A percentile compares a stretch with the other conserved stretches of the same genome.
phyloP scores from a whole-genome alignment of 1,140 invertebrate genomes.

The Drosophila ohnishii region DNA sequence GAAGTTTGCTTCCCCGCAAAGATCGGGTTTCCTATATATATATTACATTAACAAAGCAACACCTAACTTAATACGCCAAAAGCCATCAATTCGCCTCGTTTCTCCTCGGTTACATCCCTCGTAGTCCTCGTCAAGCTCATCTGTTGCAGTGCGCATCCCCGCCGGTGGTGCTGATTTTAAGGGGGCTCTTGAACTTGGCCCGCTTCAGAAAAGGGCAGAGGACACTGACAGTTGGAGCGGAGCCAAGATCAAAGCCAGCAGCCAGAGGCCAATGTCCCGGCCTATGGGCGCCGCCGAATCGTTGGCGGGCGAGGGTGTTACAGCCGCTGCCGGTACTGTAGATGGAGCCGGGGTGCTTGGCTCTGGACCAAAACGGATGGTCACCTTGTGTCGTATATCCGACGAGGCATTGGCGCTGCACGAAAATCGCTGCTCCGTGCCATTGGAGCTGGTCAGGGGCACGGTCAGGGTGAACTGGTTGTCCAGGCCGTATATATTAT shows the following conservation, averaged over 20 bases:
- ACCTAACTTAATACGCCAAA: constrained; percentile 63
- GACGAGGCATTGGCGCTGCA: constrained; percentile 36
- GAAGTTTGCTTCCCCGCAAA: constrained; percentile 26
- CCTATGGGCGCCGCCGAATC: constrained; percentile 5
- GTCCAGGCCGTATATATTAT: constrained; percentile 48
- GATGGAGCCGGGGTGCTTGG: constrained; percentile 34
- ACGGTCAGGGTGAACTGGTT: constrained; percentile 43
- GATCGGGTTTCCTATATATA: constrained; percentile 31
- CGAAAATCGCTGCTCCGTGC: constrained; percentile 44
- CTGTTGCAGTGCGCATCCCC: constrained; percentile 54
- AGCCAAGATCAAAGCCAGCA: constrained; percentile 30
- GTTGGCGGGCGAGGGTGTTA: background rate
- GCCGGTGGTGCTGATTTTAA: constrained; percentile 60
- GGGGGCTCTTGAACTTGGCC: constrained; percentile 34
- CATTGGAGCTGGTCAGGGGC: constrained; percentile 41
- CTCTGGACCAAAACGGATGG: constrained; percentile 45
- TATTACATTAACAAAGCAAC: constrained; percentile 74
- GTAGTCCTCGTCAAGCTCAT: constrained; percentile 43
- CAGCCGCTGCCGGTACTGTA: background rate
- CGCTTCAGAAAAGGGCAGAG: constrained; percentile 24
- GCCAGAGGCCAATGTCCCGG: constrained; percentile 33
- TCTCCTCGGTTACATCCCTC: constrained; percentile 10
- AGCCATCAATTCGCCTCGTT: constrained; percentile 37
- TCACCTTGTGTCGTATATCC: constrained; percentile 34
- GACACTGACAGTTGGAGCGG: constrained; percentile 13